Evolutionary conservation across 2,888 invertebrate genomes (phyloP).

Genomic region (Apocheima hispidaria): DNA sequence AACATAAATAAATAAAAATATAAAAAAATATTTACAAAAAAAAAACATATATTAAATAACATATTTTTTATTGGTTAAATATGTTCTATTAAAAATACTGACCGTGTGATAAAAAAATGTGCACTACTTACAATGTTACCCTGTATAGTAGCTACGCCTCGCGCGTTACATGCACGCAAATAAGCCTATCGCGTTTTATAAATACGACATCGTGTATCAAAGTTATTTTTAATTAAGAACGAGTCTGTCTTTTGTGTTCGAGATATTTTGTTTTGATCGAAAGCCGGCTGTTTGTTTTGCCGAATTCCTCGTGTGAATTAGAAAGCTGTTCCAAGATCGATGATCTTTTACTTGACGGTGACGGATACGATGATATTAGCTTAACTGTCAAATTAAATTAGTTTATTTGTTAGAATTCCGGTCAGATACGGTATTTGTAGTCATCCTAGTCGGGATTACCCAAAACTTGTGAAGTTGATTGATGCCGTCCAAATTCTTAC

Average conservation of each 20-base stretch:
- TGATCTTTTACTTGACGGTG: constrained; percentile 25
- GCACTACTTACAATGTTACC: no score
- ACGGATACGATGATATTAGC: constrained; percentile 24
- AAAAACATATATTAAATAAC: no score
- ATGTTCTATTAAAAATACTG: no score
- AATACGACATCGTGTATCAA: neutral
- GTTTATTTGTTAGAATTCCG: constrained; percentile 18
- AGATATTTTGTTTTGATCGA: constrained; percentile 11
- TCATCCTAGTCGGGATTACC: constrained; percentile 7
- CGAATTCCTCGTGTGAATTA: constrained; percentile 29
- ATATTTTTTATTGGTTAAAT: no score
- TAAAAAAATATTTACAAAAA: no score
- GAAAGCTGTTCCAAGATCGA: constrained; percentile 26
- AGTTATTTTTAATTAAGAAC: no score
- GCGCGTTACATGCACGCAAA: no score
- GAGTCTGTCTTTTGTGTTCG: neutral
- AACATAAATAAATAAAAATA: no score
- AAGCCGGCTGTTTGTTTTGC: constrained; percentile 22
- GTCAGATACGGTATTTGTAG: constrained; percentile 17
- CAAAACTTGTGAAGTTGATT: constrained; percentile 1
- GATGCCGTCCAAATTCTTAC: neutral
- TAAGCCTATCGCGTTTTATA: no score
- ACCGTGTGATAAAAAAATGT: no score
- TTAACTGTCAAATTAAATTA: constrained; percentile 27
- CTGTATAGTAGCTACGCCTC: no score